Evolutionary conservation across 2,888 invertebrate species (phyloP).

Genomic region (Erpobdella octoculata): DNA sequence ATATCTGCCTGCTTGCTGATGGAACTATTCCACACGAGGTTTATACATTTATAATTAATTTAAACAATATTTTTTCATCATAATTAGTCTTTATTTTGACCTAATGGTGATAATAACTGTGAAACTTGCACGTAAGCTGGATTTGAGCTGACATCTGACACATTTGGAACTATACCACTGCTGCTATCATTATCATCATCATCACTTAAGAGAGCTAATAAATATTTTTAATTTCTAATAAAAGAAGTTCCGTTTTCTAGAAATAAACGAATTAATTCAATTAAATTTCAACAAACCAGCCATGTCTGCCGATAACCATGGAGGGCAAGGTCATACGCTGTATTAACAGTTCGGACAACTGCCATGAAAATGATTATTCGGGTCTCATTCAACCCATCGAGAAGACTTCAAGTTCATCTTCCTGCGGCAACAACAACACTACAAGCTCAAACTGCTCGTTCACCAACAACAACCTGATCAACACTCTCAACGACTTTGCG

Average conservation of each 20-base stretch:
- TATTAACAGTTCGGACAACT: slow-evolving; percentile 19
- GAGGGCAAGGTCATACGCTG: slow-evolving; percentile 21
- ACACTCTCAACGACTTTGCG: neutral
- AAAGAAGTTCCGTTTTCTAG: too few relatives aligned
- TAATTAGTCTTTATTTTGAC: neutral
- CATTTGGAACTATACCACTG: too few relatives aligned
- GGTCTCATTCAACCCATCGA: slow-evolving; percentile 24
- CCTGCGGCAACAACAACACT: too few relatives aligned
- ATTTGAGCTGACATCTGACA: too few relatives aligned
- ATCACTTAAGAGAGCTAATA: too few relatives aligned
- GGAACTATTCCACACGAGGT: slow-evolving; percentile 21
- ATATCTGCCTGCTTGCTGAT: slow-evolving; percentile 18
- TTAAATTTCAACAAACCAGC: neutral
- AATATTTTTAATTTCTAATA: too few relatives aligned
- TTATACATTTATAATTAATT: neutral
- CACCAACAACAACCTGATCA: too few relatives aligned
- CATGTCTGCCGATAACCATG: slow-evolving; percentile 16
- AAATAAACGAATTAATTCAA: too few relatives aligned
- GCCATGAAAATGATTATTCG: slow-evolving; percentile 16
- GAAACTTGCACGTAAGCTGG: too few relatives aligned
- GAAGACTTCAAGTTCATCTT: neutral
- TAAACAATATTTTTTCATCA: neutral
- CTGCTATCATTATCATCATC: too few relatives aligned
- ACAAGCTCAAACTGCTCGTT: too few relatives aligned
- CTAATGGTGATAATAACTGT: neutral